Conservation (phyloP, 2,888 invertebrate species). For the Cremastinae sp. region DNA sequence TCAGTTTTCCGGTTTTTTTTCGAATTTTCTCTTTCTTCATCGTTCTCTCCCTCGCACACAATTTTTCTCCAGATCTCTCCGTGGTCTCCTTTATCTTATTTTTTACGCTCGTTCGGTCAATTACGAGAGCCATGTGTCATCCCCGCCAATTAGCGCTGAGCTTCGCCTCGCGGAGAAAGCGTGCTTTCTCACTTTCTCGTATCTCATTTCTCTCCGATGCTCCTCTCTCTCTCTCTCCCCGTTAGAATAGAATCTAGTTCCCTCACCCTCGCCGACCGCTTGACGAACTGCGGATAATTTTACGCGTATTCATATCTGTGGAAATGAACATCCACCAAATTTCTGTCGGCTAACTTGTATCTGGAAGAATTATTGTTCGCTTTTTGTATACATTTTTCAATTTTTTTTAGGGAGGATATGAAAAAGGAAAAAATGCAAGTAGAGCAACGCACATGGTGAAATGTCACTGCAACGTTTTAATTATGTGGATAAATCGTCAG, state of each 20-base stretch:
- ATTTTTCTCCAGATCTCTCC: background rate
- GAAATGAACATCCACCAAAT: conserved; percentile 52
- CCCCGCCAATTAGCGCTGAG: conserved; percentile 78
- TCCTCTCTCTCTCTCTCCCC: conserved; percentile 15
- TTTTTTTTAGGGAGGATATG: too few relatives aligned
- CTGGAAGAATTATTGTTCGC: conserved; percentile 48
- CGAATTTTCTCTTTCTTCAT: conserved; percentile 25
- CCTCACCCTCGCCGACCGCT: conserved; percentile 34
- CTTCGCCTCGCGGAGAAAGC: conserved; percentile 66
- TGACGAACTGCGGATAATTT: conserved; percentile 75
- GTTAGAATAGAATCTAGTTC: too few relatives aligned
- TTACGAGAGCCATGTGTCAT: conserved; percentile 78
- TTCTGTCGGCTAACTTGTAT: conserved; percentile 66
- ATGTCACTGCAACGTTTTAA: too few relatives aligned
- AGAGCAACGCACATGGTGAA: too few relatives aligned
- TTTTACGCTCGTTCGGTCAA: conserved; percentile 75
- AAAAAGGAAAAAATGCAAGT: too few relatives aligned
- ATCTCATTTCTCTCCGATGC: conserved; percentile 30
- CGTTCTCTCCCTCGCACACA: conserved; percentile 32
- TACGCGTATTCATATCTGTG: conserved; percentile 68
- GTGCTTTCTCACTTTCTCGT: conserved; percentile 49
- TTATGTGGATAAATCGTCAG: too few relatives aligned
- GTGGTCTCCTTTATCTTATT: conserved; percentile 30
- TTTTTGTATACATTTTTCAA: too few relatives aligned
- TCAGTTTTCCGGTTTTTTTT: conserved; percentile 24